These are phyloP conservation scores for Ammodytes marinus DNA, from an alignment of 2,113 vertebrate species.

Conservation along the genomic window DNA sequence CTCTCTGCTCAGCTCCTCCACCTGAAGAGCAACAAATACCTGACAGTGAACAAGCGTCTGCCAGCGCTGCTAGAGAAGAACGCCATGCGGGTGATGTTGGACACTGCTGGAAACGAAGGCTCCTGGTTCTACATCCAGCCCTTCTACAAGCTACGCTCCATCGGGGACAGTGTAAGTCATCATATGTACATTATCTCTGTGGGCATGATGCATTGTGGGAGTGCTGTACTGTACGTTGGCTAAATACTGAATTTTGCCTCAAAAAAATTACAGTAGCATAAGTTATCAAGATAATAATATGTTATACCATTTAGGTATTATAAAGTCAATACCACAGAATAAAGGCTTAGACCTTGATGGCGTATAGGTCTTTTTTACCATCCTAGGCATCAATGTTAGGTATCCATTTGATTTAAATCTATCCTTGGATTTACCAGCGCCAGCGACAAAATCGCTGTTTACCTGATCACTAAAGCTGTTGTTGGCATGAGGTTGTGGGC, in stretches of 20 bases:
- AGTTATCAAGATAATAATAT: no score
- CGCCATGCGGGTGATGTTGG: slow-evolving; percentile 97
- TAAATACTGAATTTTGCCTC: slow-evolving; percentile 8
- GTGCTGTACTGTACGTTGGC: background rate
- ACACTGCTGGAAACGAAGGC: slow-evolving; percentile 97
- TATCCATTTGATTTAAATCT: slow-evolving; percentile 1
- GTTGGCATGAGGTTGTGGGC: slow-evolving; percentile 52
- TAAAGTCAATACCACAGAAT: background rate
- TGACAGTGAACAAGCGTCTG: slow-evolving; percentile 98
- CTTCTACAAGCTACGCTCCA: slow-evolving; percentile 98
- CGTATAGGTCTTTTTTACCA: background rate
- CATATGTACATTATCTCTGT: background rate
- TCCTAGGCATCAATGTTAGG: background rate
- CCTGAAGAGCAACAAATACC: slow-evolving; percentile 99
- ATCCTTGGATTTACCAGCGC: slow-evolving; percentile 9
- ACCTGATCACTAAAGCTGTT: slow-evolving; percentile 53
- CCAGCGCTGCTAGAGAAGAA: slow-evolving; percentile 98
- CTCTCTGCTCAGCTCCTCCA: slow-evolving; percentile 90
- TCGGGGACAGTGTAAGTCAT: slow-evolving; percentile 95
- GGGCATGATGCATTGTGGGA: background rate
- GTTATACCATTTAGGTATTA: background rate
- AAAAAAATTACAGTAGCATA: background rate
- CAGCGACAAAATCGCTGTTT: slow-evolving; percentile 30
- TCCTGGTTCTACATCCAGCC: slow-evolving; percentile 99
- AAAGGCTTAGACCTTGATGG: background rate